These are phyloP conservation scores for Meiosimyza decipiens DNA, from an alignment of 2,888 invertebrate species.

Conservation along the genomic window DNA sequence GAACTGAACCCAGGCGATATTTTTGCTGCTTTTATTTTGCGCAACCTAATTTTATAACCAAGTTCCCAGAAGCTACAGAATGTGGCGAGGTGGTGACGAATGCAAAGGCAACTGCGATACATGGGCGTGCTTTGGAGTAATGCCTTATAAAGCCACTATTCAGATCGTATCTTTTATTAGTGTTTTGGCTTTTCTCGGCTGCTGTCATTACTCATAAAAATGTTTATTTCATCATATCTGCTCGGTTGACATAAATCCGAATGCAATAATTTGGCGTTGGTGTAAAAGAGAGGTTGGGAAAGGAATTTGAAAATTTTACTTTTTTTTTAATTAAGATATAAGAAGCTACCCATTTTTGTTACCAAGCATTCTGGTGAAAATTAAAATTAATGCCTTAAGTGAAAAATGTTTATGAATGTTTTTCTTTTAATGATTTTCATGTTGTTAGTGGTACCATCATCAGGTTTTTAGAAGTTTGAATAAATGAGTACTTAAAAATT, in stretches of 20 bases:
- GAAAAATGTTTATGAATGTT: neutral
- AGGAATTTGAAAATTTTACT: neutral
- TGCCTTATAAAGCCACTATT: neutral
- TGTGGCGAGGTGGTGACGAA: too few species aligned
- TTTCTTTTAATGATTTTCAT: neutral
- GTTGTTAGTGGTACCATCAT: neutral
- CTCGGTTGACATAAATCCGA: neutral
- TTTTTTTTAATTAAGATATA: slow-evolving; percentile 22
- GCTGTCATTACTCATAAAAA: slow-evolving; percentile 12
- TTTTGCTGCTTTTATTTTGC: too few species aligned
- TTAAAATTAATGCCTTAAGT: slow-evolving; percentile 15
- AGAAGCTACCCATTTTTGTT: neutral
- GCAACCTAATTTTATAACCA: too few species aligned
- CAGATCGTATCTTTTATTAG: neutral
- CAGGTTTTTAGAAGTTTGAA: neutral
- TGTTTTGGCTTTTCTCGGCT: neutral
- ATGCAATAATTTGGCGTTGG: neutral
- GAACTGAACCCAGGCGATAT: too few species aligned
- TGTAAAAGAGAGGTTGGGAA: neutral
- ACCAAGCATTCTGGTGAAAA: neutral
- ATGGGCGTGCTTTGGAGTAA: neutral
- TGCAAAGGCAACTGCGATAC: too few species aligned
- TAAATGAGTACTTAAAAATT: too few species aligned
- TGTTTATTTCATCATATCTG: slow-evolving; percentile 12
- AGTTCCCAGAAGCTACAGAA: too few species aligned